Percentiles rank a stretch among this genome's conserved stretches.
Evolutionary conservation across 2,113 vertebrate species (phyloP).

Genomic region (Gorsachius goisagi): DNA sequence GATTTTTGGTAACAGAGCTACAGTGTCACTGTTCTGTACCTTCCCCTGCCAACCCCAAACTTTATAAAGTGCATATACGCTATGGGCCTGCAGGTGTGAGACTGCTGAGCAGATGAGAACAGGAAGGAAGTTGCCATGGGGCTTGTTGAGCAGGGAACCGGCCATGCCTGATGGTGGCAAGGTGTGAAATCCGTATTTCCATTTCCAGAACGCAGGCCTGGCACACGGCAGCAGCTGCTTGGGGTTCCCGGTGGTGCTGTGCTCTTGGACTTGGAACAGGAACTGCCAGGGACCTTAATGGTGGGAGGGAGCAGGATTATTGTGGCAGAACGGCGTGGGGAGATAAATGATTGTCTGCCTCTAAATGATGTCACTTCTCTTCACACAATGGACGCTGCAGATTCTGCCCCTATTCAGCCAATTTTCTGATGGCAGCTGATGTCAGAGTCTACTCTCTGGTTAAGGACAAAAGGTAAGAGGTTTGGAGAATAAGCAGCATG

Average conservation of each 20-base stretch:
- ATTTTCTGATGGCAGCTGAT: background rate
- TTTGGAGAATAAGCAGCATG: fast-evolving
- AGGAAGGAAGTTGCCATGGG: fast-evolving
- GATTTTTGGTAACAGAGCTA: background rate
- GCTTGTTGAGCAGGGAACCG: background rate
- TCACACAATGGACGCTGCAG: fast-evolving
- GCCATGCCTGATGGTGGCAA: fast-evolving
- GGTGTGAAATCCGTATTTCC: fast-evolving
- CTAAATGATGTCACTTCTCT: fast-evolving
- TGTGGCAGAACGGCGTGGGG: fast-evolving
- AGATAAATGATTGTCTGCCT: fast-evolving
- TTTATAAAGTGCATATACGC: fast-evolving
- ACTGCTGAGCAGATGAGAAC: background rate
- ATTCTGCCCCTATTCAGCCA: background rate
- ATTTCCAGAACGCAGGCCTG: background rate
- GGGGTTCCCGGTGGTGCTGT: background rate
- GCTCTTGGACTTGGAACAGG: background rate
- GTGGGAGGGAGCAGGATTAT: background rate
- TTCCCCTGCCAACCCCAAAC: background rate
- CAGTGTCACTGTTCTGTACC: background rate
- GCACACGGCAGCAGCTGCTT: no score
- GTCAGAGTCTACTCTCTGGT: fast-evolving
- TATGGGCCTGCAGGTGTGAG: fast-evolving
- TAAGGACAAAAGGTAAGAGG: background rate
- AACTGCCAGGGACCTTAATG: fast-evolving